These are phyloP conservation scores for Macrotrachela quadricornifera DNA, from an alignment of 1,140 invertebrate genomes.

Conservation along the genomic window DNA sequence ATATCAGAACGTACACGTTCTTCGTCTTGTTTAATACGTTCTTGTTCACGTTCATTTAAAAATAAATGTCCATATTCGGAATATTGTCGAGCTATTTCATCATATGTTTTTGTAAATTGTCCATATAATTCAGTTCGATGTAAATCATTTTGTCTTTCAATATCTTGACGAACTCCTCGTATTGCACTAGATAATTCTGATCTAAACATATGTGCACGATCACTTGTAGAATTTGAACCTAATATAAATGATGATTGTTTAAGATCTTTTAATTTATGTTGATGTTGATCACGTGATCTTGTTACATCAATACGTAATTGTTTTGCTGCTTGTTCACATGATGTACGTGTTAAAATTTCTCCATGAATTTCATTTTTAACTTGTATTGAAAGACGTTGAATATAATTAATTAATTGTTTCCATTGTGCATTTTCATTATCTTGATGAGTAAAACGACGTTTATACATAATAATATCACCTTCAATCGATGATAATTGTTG, in stretches of 20 bases:
- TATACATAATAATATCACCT: too few species aligned
- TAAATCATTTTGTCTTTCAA: constrained; percentile 13
- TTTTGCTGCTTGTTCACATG: not conserved
- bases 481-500: too few species aligned
- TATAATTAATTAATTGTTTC: constrained; percentile 27
- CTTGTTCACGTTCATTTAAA: too few species aligned
- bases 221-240: not conserved
- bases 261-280: not conserved
- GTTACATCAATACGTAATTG: not conserved
- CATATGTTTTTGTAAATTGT: too few species aligned
- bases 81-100: too few species aligned
- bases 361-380: constrained; percentile 11
- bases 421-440: constrained; percentile 31
- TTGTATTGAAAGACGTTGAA: constrained; percentile 18
- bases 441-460: constrained; percentile 24
- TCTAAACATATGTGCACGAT: constrained; percentile 10
- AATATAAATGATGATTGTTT: not conserved
- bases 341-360: not conserved
- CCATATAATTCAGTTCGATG: not conserved
- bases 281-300: not conserved
- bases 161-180: constrained; percentile 33
- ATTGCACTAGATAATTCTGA: constrained; percentile 34
- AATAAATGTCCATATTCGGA: too few species aligned
- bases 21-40: too few species aligned
- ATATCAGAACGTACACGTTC: too few species aligned